Conservation (phyloP, 2,797 vertebrate genomes). For the Pterois miles region DNA sequence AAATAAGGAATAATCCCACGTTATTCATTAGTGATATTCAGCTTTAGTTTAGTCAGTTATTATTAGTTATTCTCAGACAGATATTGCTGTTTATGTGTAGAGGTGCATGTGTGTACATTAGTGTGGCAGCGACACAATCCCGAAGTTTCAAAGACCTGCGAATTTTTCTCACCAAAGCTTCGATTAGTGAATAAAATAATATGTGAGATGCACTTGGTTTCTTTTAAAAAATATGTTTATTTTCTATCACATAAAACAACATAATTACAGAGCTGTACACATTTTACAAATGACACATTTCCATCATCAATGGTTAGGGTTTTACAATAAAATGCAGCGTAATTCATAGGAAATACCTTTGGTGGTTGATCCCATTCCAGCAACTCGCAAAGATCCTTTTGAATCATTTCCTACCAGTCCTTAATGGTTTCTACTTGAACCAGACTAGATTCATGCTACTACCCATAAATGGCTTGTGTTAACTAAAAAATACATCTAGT, state of each 20-base stretch:
- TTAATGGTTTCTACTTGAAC: slow-evolving; percentile 17
- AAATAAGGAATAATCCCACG: too few species aligned
- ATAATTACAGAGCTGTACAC: slow-evolving; percentile 83
- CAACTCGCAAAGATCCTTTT: slow-evolving; percentile 42
- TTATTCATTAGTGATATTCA: too few species aligned
- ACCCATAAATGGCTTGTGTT: slow-evolving; percentile 35
- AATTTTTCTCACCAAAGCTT: too few species aligned
- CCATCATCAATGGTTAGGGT: slow-evolving; percentile 46
- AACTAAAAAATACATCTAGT: slow-evolving; percentile 56
- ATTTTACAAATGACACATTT: slow-evolving; percentile 82
- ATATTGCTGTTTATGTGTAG: too few species aligned
- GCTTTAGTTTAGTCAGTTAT: too few species aligned
- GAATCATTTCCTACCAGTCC: slow-evolving; percentile 2
- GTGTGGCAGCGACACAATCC: too few species aligned
- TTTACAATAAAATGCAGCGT: slow-evolving; percentile 62
- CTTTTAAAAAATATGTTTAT: slow-evolving; percentile 86
- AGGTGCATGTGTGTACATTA: too few species aligned
- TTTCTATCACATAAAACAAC: slow-evolving; percentile 76
- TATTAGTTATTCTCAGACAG: too few species aligned
- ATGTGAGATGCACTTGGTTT: background rate
- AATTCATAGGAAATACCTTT: slow-evolving; percentile 50
- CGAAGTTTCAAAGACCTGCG: too few species aligned
- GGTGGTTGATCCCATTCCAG: slow-evolving; percentile 57
- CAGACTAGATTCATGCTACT: slow-evolving; percentile 21
- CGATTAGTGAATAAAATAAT: too few species aligned